phyloP scores from a whole-genome alignment of 1,140 invertebrate genomes.

The Agrypnia vestita region DNA sequence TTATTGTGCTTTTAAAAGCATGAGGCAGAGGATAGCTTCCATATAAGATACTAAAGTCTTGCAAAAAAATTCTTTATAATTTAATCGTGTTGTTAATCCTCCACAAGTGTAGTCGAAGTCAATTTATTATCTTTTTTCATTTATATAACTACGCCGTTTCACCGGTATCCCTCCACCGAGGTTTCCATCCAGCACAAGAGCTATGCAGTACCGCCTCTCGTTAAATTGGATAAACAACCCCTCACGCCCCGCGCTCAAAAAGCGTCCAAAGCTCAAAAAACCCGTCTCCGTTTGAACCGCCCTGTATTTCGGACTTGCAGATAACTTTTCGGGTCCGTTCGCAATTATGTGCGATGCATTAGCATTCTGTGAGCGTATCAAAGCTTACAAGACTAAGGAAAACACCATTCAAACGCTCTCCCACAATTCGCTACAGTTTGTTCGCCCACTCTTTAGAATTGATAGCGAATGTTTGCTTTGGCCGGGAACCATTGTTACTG shows the following conservation, averaged over 20 bases:
- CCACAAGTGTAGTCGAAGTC: too few species aligned
- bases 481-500: conserved; percentile 39
- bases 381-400: conserved; percentile 51
- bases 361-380: conserved; percentile 47
- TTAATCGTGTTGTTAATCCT: too few species aligned
- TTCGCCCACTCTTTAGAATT: conserved; percentile 47
- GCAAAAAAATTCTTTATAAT: too few species aligned
- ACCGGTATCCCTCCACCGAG: too few species aligned
- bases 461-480: conserved; percentile 49
- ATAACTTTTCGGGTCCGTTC: conserved; percentile 25
- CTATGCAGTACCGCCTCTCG: background rate
- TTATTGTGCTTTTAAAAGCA: too few species aligned
- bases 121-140: too few species aligned
- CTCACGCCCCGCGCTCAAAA: background rate
- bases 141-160: too few species aligned
- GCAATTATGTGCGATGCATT: conserved; percentile 53
- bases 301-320: conserved; percentile 13
- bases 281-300: too few species aligned
- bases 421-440: conserved; percentile 37
- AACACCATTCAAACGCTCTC: conserved; percentile 50
- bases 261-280: too few species aligned
- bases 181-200: too few species aligned
- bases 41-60: too few species aligned
- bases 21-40: too few species aligned
- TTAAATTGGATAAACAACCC: background rate